Conservation (phyloP, 2,113 vertebrate genomes). For the Daboia siamensis region DNA sequence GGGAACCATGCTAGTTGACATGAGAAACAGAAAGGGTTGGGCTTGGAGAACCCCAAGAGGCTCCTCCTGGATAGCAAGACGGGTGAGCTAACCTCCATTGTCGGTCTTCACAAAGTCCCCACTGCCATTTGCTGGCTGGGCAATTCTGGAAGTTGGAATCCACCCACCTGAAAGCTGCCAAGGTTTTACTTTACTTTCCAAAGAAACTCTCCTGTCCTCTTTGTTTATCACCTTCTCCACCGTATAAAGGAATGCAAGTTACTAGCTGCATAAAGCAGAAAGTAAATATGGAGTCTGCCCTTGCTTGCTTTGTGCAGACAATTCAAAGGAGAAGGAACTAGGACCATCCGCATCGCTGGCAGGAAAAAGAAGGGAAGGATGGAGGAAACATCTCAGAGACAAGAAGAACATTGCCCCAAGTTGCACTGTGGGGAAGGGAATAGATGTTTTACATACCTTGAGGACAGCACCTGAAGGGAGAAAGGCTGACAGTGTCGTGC, state of each 20-base stretch:
- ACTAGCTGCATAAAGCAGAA: constrained; percentile 43
- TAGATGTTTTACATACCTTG: constrained; percentile 73
- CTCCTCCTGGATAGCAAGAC: not conserved
- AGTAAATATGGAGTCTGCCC: not conserved
- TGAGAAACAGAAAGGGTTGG: not conserved
- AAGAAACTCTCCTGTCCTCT: not conserved
- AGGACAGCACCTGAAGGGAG: constrained; percentile 81
- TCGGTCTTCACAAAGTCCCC: not conserved
- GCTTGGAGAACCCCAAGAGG: not conserved
- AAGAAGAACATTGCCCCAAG: not conserved
- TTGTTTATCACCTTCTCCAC: not conserved
- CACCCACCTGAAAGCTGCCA: no score
- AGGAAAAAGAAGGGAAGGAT: not conserved
- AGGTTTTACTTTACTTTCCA: no score
- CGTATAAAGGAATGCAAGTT: constrained; percentile 6
- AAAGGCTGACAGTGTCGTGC: constrained; percentile 81
- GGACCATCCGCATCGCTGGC: constrained; percentile 18
- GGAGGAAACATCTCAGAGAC: not conserved
- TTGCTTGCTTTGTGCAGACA: not conserved
- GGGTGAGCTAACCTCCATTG: not conserved
- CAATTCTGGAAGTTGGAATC: no score
- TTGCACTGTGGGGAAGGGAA: not conserved
- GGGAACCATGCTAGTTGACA: not conserved
- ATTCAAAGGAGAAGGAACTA: not conserved
- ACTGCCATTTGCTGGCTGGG: not conserved